Evolutionary conservation across 2,113 vertebrate species (phyloP).

Genomic region (Hippocampus zosterae): DNA sequence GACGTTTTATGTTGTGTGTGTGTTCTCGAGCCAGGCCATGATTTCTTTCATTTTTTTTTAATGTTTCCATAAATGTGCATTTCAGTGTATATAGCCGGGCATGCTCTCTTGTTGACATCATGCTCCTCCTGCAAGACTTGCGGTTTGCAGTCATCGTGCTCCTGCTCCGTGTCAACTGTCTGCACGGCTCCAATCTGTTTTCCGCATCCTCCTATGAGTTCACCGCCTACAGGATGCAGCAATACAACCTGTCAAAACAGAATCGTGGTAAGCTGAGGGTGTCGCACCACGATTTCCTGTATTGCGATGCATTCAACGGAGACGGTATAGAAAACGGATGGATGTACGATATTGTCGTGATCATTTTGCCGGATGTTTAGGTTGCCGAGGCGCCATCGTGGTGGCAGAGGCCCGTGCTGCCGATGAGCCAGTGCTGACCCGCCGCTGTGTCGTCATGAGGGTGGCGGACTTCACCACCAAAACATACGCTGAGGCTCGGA

Average conservation of each 20-base stretch:
- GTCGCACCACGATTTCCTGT: background rate
- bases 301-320: background rate
- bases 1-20: background rate
- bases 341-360: background rate
- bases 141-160: constrained; percentile 39
- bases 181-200: constrained; percentile 55
- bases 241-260: constrained; percentile 64
- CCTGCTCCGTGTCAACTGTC: constrained; percentile 45
- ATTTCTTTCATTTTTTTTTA: background rate
- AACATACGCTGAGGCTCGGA: constrained; percentile 59
- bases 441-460: constrained; percentile 73
- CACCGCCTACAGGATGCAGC: constrained; percentile 75
- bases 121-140: constrained; percentile 28
- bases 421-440: constrained; percentile 63
- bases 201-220: constrained; percentile 70
- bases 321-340: too few relatives aligned
- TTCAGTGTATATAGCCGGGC: background rate
- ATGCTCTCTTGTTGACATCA: constrained; percentile 13
- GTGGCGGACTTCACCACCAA: constrained; percentile 68
- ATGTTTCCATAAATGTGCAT: background rate
- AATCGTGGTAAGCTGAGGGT: constrained; percentile 55
- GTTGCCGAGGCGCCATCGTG: constrained; percentile 71
- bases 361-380: constrained; percentile 33
- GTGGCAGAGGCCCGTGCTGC: constrained; percentile 69
- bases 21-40: too few relatives aligned